Conservation (phyloP, 2,797 vertebrate species). For the Vultur gryphus region DNA sequence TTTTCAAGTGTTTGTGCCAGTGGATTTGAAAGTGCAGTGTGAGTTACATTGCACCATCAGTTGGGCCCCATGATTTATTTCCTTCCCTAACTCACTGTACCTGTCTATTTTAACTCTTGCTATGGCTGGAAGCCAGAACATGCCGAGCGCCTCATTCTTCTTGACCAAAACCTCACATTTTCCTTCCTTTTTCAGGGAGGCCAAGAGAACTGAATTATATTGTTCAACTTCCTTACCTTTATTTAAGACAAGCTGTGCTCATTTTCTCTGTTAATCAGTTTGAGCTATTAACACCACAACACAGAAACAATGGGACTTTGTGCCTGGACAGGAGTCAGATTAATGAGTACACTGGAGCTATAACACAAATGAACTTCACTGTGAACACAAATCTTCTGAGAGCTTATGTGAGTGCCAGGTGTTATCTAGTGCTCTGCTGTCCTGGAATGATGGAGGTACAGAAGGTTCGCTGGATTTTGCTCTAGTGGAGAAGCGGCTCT, state of each 20-base stretch:
- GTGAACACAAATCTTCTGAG: background rate
- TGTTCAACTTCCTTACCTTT: background rate
- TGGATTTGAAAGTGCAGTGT: background rate
- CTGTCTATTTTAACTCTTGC: background rate
- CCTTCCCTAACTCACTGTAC: background rate
- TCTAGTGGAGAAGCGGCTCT: background rate
- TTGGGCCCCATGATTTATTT: background rate
- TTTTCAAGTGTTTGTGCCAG: background rate
- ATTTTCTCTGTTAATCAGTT: background rate
- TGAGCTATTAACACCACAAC: background rate
- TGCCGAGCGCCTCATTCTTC: background rate
- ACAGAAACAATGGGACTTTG: background rate
- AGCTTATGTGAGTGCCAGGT: background rate
- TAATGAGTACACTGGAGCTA: background rate
- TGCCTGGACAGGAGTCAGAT: background rate
- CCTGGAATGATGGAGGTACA: background rate
- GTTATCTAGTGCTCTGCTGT: background rate
- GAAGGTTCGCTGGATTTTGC: background rate
- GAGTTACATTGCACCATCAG: background rate
- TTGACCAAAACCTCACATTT: background rate
- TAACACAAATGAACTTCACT: background rate
- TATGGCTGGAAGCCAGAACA: background rate
- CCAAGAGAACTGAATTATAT: background rate
- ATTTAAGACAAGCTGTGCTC: background rate
- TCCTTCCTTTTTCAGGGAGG: background rate